These are phyloP conservation scores for Cotesia glomerata DNA, from an alignment of 1,140 invertebrate species.

Conservation along the genomic window DNA sequence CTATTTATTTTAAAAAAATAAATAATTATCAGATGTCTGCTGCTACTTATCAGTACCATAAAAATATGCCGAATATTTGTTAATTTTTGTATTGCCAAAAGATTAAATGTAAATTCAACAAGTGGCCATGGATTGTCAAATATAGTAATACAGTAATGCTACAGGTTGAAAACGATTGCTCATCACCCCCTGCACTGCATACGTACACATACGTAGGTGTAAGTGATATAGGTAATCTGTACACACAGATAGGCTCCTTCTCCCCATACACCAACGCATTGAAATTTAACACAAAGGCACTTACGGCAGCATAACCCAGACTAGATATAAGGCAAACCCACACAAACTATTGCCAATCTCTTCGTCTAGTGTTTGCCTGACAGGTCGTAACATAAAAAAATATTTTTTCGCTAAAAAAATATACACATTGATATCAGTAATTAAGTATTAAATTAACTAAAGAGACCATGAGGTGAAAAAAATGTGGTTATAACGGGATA, in stretches of 20 bases:
- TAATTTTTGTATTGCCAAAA: not conserved
- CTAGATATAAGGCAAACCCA: not conserved
- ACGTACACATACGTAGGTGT: no score
- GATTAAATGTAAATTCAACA: slow-evolving; percentile 13
- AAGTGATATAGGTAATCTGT: no score
- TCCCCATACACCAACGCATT: not conserved
- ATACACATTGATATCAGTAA: not conserved
- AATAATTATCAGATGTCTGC: no score
- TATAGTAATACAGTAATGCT: not conserved
- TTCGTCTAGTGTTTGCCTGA: not conserved
- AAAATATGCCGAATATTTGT: not conserved
- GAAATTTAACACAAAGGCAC: not conserved
- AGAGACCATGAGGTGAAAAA: not conserved
- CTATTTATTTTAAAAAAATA: no score
- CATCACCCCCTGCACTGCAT: no score
- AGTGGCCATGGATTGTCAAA: not conserved
- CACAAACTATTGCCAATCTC: not conserved
- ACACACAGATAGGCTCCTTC: not conserved
- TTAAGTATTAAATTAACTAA: not conserved
- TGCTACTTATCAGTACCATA: no score
- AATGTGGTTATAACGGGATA: slow-evolving; percentile 9
- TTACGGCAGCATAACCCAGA: not conserved
- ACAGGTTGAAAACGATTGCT: not conserved
- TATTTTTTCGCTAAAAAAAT: not conserved
- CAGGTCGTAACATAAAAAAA: no score